Conservation (phyloP, 2,888 invertebrate genomes). For the Synergus itoensis region DNA sequence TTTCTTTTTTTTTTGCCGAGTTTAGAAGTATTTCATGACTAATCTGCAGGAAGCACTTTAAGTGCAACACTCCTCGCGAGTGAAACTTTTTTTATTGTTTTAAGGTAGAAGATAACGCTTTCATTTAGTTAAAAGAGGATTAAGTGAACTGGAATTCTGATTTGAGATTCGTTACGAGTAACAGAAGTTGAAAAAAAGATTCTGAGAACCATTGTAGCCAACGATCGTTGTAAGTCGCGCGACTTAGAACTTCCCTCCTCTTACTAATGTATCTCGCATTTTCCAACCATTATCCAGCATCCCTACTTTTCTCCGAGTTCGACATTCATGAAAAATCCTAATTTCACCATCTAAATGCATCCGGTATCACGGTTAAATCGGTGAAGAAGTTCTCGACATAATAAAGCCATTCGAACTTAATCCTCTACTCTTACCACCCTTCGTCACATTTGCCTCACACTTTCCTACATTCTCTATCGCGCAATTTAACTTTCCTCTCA, state of each 20-base stretch:
- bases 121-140: slow-evolving; percentile 8
- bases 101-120: neutral
- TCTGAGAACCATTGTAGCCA: slow-evolving; percentile 60
- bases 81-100: neutral
- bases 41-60: neutral
- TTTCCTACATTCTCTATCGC: neutral
- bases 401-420: slow-evolving; percentile 70
- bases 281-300: slow-evolving; percentile 58
- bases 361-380: slow-evolving; percentile 62
- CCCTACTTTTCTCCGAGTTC: slow-evolving; percentile 42
- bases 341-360: slow-evolving; percentile 72
- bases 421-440: slow-evolving; percentile 52
- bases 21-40: neutral
- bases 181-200: slow-evolving; percentile 47
- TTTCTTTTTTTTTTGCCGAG: neutral
- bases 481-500: neutral
- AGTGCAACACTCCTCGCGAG: neutral
- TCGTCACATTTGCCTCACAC: slow-evolving; percentile 1
- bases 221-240: slow-evolving; percentile 61
- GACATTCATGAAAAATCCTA: slow-evolving; percentile 66
- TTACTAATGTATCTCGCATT: slow-evolving; percentile 50
- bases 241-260: slow-evolving; percentile 44
- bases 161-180: slow-evolving; percentile 1
- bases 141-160: neutral
- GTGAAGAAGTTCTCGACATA: slow-evolving; percentile 64